A percentile compares a stretch with the other conserved stretches of the same genome.
Evolutionary conservation across 2,797 vertebrate species (phyloP).

Genomic region (Poecilia wingei): DNA sequence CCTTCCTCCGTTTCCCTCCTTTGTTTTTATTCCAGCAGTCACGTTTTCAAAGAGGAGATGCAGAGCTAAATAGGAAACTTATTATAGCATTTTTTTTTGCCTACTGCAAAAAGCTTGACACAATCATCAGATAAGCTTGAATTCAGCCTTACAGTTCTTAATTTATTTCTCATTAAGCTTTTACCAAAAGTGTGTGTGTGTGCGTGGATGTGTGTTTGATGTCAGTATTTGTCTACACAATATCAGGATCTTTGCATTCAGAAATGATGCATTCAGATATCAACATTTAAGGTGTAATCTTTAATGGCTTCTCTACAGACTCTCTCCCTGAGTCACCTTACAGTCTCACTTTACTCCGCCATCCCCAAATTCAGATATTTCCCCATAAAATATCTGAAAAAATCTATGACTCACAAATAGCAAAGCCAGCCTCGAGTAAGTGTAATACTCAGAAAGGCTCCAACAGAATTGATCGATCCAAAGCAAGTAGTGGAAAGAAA

Average conservation of each 20-base stretch:
- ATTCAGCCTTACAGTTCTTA: neutral
- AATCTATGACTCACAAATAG: constrained; percentile 7
- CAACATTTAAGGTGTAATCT: constrained; percentile 3
- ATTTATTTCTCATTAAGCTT: neutral
- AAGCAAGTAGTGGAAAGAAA: constrained; percentile 21
- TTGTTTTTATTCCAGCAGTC: neutral
- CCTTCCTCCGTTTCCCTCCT: neutral
- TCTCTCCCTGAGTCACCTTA: constrained; percentile 4
- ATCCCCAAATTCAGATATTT: constrained; percentile 9
- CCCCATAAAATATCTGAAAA: neutral
- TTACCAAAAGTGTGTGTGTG: neutral
- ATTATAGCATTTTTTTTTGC: neutral
- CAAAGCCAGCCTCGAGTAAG: constrained; percentile 18
- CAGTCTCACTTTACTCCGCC: constrained; percentile 8
- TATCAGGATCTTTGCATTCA: neutral
- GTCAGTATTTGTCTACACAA: neutral
- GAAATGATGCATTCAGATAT: neutral
- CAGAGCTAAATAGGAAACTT: neutral
- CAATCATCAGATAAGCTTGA: neutral
- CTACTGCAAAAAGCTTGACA: neutral
- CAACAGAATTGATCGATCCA: constrained; percentile 41
- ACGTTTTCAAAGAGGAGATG: neutral
- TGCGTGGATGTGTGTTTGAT: neutral
- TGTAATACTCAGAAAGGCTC: constrained; percentile 24
- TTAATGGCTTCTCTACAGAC: neutral